phyloP scores from a whole-genome alignment of 2,888 invertebrate genomes.

The Ectemnius cavifrons region DNA sequence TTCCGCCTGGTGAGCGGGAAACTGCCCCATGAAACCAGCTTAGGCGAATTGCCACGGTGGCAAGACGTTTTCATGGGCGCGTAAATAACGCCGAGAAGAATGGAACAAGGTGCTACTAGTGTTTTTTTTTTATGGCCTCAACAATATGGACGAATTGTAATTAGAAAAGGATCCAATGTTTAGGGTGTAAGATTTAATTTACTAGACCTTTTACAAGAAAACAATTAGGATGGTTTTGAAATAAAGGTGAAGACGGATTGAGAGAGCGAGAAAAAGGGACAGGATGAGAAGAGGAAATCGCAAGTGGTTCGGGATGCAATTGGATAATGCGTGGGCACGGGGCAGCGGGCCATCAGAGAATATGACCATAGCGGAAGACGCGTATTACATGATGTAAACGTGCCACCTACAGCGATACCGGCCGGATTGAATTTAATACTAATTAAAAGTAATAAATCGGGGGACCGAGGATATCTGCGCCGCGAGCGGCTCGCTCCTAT shows the following conservation, averaged over 20 bases:
- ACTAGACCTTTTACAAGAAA: no score
- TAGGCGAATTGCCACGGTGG: slow-evolving; percentile 38
- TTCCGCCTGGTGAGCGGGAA: slow-evolving; percentile 28
- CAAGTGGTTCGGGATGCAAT: no score
- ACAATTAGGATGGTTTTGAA: no score
- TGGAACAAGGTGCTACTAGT: slow-evolving; percentile 18
- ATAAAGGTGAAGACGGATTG: no score
- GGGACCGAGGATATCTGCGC: slow-evolving; percentile 60
- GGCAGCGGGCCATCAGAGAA: slow-evolving; percentile 40
- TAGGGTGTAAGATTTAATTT: no score
- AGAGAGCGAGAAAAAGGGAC: no score
- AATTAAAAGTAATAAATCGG: slow-evolving; percentile 72
- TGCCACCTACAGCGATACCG: slow-evolving; percentile 67
- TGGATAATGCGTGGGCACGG: slow-evolving; percentile 60
- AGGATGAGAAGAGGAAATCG: no score
- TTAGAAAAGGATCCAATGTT: no score
- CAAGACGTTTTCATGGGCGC: slow-evolving; percentile 57
- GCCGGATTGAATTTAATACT: slow-evolving; percentile 69
- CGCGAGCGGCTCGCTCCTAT: slow-evolving; percentile 59
- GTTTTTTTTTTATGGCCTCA: no score
- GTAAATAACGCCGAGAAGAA: slow-evolving; percentile 63
- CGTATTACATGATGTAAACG: slow-evolving; percentile 66
- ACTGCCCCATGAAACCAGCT: slow-evolving; percentile 54
- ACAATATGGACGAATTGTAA: no score
- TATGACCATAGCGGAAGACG: slow-evolving; percentile 66